Evolutionary conservation across 2,888 invertebrate genomes (phyloP).

Genomic region (Ethmia dodecea): DNA sequence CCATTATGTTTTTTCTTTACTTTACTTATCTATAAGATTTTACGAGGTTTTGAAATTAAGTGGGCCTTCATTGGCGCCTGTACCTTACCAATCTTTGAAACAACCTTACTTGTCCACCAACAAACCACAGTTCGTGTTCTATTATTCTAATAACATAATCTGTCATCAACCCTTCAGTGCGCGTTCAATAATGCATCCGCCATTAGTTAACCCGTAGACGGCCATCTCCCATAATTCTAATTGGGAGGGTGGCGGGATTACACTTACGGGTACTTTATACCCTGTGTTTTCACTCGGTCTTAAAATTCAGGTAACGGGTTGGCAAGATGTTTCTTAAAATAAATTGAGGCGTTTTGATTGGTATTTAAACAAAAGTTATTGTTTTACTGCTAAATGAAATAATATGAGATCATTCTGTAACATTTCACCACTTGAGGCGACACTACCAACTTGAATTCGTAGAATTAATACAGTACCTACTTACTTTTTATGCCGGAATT

Average conservation of each 20-base stretch:
- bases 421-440: too few relatives aligned
- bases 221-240: conserved; percentile 66
- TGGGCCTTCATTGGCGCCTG: too few relatives aligned
- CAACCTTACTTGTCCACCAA: too few relatives aligned
- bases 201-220: conserved; percentile 72
- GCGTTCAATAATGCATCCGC: conserved; percentile 72
- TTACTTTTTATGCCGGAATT: too few relatives aligned
- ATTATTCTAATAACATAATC: conserved; percentile 70
- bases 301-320: conserved; percentile 5
- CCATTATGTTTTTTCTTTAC: too few relatives aligned
- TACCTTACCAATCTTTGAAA: too few relatives aligned
- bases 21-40: too few relatives aligned
- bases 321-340: not conserved
- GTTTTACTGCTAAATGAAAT: too few relatives aligned
- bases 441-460: too few relatives aligned
- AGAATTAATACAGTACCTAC: too few relatives aligned
- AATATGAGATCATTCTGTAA: too few relatives aligned
- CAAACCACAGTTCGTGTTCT: conserved; percentile 33
- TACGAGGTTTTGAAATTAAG: too few relatives aligned
- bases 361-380: not conserved
- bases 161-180: conserved; percentile 61
- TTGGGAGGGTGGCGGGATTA: conserved; percentile 56
- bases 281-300: conserved; percentile 37
- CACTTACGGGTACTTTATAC: conserved; percentile 39
- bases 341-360: not conserved